Evolutionary conservation across 1,140 invertebrate genomes (phyloP), one percentile per base, ranked within the genome.

Genomic region (Cyrtorhinus lividipennis): DNA sequence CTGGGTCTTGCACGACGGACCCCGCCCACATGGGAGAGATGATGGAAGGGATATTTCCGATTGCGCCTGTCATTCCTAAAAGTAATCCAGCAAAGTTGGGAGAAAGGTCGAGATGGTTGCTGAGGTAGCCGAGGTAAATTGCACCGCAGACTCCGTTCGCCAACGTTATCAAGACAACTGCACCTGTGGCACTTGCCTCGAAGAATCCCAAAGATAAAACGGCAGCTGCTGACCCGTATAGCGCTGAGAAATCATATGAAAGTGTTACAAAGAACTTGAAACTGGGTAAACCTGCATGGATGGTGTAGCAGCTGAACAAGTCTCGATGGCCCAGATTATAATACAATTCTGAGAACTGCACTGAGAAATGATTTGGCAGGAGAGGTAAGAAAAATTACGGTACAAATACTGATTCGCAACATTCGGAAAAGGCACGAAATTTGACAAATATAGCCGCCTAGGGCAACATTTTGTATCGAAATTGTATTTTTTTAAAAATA

Each of bases 51-150:
- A 86, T 69, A 64, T 88, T 90, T 0, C 85, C 81, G 26, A 81
- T 73, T 24, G 84, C 83, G 72, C 90, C 90, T 26, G 85, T 87
- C 15, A 90, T 75, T 5, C 87, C 85, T 82, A 88, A 85, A 65
- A 87, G 71, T 1, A 79, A 79, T 22, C 85, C 84, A 15, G 85
- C 84, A 72, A 77, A 81, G 72, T 82, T 84, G 13, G 83, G 83
- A 0, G 86, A 79, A 56, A 90, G 76, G 69, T 89, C 86, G n/a
- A 88, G 78, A 68, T 87, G 83, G 68, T 87, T 87, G 1, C 81
- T 73, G 30, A 73, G 62, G 38, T 73, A 81, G 15, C 79, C 78
- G 26, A 76, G 72, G 69, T 75, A 77, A 0, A 78, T 74, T 12
- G 80, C 81, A 3, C 80, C 80, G 71, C 90, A 89, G 1, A 87